phyloP scores from a whole-genome alignment of 1,140 invertebrate species.

The Proales similis region DNA sequence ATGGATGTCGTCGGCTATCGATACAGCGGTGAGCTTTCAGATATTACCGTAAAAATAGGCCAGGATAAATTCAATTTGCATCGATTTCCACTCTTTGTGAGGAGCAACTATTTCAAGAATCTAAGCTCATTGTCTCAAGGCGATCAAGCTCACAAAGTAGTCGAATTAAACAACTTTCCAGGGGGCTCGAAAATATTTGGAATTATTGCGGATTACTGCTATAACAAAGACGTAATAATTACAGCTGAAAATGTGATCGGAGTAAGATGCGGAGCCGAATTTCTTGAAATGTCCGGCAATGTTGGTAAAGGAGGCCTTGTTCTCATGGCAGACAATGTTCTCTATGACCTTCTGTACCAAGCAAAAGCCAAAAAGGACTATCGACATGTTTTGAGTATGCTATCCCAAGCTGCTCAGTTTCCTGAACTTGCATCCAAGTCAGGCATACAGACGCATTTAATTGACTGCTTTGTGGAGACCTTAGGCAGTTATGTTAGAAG shows the following conservation, averaged over 20 bases:
- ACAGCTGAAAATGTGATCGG: slow-evolving; percentile 31
- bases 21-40: slow-evolving; percentile 35
- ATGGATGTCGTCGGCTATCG: slow-evolving; percentile 37
- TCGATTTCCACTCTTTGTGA: slow-evolving; percentile 37
- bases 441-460: not conserved
- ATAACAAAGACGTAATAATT: slow-evolving; percentile 26
- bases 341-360: slow-evolving; percentile 9
- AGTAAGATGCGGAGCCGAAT: slow-evolving; percentile 37
- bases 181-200: slow-evolving; percentile 31
- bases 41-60: slow-evolving; percentile 36
- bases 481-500: slow-evolving; percentile 16
- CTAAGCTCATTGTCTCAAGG: not conserved
- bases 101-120: slow-evolving; percentile 38
- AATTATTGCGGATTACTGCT: slow-evolving; percentile 38
- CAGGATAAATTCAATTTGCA: slow-evolving; percentile 38
- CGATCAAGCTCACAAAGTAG: not conserved
- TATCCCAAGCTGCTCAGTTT: slow-evolving; percentile 2
- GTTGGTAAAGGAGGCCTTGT: slow-evolving; percentile 16
- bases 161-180: slow-evolving; percentile 37
- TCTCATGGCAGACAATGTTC: slow-evolving; percentile 24
- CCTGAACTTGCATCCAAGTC: not conserved
- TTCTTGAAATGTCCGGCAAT: slow-evolving; percentile 37
- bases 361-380: slow-evolving; percentile 35
- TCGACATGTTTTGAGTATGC: slow-evolving; percentile 1
- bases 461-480: slow-evolving; percentile 26